Base-by-base conservation (phyloP, 2,888 invertebrate genomes). In the Alloplasta piceator region DNA sequence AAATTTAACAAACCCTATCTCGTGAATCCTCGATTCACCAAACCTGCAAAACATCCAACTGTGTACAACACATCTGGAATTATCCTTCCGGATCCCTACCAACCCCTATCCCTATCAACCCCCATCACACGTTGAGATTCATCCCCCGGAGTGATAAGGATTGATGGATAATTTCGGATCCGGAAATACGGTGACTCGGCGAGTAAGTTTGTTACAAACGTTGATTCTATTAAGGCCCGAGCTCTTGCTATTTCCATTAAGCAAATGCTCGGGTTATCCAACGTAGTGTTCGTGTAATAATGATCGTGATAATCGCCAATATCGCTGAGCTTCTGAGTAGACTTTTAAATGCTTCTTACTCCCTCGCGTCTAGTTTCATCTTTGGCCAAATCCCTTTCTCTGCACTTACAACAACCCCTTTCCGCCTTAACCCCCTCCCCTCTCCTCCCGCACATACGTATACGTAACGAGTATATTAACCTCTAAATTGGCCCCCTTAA, bases 321-420 rank as follows among this genome's bases (percentile, higher is more conserved):
- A 46, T 64, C 39, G 16, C n/a, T 6, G 58, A 56, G 26, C 26
- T 26, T 58, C 16, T 43, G 9, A 66, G 66, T 14, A 64, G 38
- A 66, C 66, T 74, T 39, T 66, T 56, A 67, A 66, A 66, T 39
- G 39, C 43, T 74, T 41, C 66, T 61, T 50, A 50, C 60, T 74
- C 4, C 41, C 60, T 41, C 26, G 26, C 12, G 12, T 36, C 64
- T 48, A 46, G 6, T 73, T 64, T 46, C 26, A 26, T 56, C 56
- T 43, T 26, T 56, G 16, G 43, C 7, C 46, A 64, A 43, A n/a
- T 26, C 10, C 58, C 50, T 58, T 50, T 26, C 26, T 26, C 26
- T 26, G 26, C 26, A 26, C 26, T 26, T 26, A 26, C 3, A 26
- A 26, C 26, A 26, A 26, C 26, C 26, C 26, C 26, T 26, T 26